Base-by-base conservation (phyloP, 1,140 invertebrate genomes). In the Octopus bimaculoides region DNA sequence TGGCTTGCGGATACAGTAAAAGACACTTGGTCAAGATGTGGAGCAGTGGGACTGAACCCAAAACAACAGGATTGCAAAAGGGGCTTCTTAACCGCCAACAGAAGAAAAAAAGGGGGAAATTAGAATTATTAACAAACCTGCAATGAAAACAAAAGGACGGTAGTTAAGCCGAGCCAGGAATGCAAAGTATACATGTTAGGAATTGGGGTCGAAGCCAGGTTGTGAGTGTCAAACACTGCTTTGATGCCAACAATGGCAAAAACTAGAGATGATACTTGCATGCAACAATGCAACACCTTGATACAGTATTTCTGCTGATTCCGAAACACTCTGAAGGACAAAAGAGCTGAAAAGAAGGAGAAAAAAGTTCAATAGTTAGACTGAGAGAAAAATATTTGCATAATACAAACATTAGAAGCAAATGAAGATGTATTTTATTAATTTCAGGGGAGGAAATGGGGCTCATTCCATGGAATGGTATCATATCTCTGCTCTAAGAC, bases 141-240 rank as follows among this genome's bases (percentile, higher is more conserved):
- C 61, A 93, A 89, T 74, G 92, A 91, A 88, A 96, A 97, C 82
- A 96, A 86, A 82, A 95, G 92, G 9, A 96, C 92, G 54, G 94
- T 93, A 9, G 92, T 90, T 1, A 97, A 87, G 0, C 96, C 96
- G 77, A 97, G 85, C 96, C 96, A 97, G 83, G 94, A 95, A 89
- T 97, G 96, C 66, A 97, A 88, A 76, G 92, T 89, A 87, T 96
- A 96, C 87, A 97, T 90, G 89, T 97, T 96, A 6, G 94, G 93
- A 56, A 90, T 96, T 6, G 94, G 93, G 52, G 89, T 77, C 10
- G 76, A 66, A 26, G 83, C 85, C 75, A 93, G 90, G 87, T 96
- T 95, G 88, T 97, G 96, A 78, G 93, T 95, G 87, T 96, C 94
- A 89, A 96, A 97, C 26, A 94, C 96, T 5, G 96, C 95, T 85